These are phyloP conservation scores for Kradibia gibbosae DNA, from an alignment of 1,140 invertebrate species.

Conservation along the genomic window DNA sequence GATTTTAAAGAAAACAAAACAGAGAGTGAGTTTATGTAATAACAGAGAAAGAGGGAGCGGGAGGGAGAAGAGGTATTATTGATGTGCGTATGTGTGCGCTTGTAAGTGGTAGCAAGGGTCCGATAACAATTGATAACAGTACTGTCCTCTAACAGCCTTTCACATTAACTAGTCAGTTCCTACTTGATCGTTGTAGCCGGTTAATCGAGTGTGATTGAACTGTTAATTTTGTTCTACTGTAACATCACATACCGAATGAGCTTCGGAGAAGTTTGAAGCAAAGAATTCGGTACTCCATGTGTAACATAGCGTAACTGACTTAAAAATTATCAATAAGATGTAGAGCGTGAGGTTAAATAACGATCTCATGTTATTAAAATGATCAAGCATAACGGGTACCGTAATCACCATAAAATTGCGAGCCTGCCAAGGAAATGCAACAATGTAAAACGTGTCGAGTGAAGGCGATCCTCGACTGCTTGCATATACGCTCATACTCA, in stretches of 20 bases:
- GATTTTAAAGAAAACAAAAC: no score
- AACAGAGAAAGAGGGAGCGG: background rate
- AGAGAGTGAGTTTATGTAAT: no score
- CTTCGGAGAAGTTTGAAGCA: background rate
- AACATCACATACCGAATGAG: background rate
- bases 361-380: background rate
- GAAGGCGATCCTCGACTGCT: background rate
- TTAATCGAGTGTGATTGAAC: background rate
- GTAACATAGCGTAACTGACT: background rate
- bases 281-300: background rate
- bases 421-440: conserved; percentile 24
- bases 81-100: no score
- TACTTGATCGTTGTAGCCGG: background rate
- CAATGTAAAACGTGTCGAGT: background rate
- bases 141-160: conserved; percentile 8
- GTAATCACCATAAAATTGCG: background rate
- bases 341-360: conserved; percentile 19
- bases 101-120: conserved; percentile 35
- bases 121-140: conserved; percentile 42
- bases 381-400: background rate
- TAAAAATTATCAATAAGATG: conserved; percentile 6
- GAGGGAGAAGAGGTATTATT: background rate
- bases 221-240: background rate
- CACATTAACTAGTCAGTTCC: conserved; percentile 19
- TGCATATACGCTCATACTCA: background rate